These are phyloP conservation scores for Oxygymnocypris stewartii DNA, from an alignment of 2,113 vertebrate genomes.

Conservation along the genomic window DNA sequence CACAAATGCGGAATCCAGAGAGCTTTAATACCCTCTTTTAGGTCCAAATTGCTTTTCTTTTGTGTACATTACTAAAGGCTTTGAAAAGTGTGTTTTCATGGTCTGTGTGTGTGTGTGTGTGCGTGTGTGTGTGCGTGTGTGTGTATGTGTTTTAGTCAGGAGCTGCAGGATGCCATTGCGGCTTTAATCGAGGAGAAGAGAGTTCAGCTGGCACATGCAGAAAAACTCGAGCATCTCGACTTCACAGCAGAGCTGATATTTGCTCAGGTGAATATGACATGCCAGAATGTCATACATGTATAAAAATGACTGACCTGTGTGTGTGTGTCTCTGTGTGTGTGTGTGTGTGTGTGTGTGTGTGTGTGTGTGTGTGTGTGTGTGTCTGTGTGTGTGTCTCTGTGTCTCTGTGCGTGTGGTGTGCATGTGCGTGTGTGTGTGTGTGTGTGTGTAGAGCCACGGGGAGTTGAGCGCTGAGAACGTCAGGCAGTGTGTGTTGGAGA, in stretches of 20 bases:
- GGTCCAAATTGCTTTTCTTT: neutral
- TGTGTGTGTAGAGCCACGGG: slow-evolving; percentile 80
- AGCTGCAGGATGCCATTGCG: slow-evolving; percentile 84
- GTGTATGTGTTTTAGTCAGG: slow-evolving; percentile 75
- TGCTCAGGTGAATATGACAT: slow-evolving; percentile 81
- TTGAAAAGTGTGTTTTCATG: neutral
- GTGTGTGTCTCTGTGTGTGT: slow-evolving; percentile 44
- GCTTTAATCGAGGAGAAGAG: slow-evolving; percentile 85
- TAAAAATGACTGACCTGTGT: neutral
- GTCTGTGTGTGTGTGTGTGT: neutral
- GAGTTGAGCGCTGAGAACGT: slow-evolving; percentile 90
- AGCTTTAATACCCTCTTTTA: neutral
- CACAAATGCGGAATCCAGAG: neutral
- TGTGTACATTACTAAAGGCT: neutral
- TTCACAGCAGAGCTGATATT: slow-evolving; percentile 93
- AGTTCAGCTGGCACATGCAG: slow-evolving; percentile 77
- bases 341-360: slow-evolving; percentile 73
- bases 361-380: slow-evolving; percentile 54
- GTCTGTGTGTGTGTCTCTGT: slow-evolving; percentile 56
- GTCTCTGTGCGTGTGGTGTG: no score
- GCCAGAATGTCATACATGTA: neutral
- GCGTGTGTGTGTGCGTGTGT: no score
- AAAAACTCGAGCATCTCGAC: slow-evolving; percentile 89
- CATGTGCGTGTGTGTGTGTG: slow-evolving; percentile 21
- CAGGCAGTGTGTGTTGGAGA: slow-evolving; percentile 93